Base-by-base conservation (phyloP, 1,140 invertebrate species). In the Amyelois transitella region DNA sequence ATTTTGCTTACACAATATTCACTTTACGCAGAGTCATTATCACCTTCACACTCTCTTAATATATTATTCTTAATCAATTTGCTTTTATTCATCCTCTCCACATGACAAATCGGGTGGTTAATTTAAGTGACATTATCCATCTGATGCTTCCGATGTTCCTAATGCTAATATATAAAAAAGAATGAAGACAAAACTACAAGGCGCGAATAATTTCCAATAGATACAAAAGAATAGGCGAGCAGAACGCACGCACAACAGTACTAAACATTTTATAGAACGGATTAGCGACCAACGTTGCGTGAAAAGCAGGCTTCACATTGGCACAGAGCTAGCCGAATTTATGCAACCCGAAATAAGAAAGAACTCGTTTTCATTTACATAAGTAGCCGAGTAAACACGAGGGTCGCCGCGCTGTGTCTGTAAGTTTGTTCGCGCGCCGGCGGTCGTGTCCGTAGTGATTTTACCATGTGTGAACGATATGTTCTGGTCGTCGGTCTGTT, bases 341-440 rank as follows among this genome's bases (percentile, higher is more conserved):
- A 69, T 86, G 81, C 80, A 85, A 86, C 64, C 72, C 55, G 75
- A 79, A 77, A 86, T 83, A 76, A 81, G 77, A 86, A 81, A 78
- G 69, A 83, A 77, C 73, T 68, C 53, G 79, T 76, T 77, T 73
- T 60, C 49, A 77, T 82, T 82, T 73, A 74, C 74, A 79, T 79
- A 81, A 82, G 72, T 65, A 70, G 48, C 50, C 43, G 53, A 56
- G 58, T 55, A 48, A 51, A 53, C 49, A 58, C 60, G 58, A 72
- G 72, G 73, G 73, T 77, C 72, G 70, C 45, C 48, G 21, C 59
- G 67, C 68, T 75, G 65, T 59, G 65, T 47, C 61, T 38, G 53
- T 54, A 52, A 62, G 60, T 60, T 62, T 72, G 51, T 55, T 56
- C 45, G 52, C 12, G 17, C 25, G 62, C 58, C 52, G 52, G 58